A percentile compares a stretch with the other conserved stretches of the same genome.
Evolutionary conservation across 2,888 invertebrate species (phyloP).

Genomic region (Dascillus cervinus): DNA sequence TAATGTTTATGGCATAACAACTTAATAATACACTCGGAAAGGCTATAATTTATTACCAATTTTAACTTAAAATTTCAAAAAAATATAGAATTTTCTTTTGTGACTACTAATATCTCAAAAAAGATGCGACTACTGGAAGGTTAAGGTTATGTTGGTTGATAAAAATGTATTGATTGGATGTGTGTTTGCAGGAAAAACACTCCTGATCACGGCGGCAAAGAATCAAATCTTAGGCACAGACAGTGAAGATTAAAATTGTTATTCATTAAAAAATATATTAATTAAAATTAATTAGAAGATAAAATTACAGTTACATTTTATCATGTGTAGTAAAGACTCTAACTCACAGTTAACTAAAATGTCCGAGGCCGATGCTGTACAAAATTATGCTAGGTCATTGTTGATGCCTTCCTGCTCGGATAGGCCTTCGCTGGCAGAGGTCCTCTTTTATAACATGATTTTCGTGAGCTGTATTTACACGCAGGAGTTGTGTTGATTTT

Average conservation of each 20-base stretch:
- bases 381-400: conserved; percentile 18
- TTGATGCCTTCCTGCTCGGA: conserved; percentile 18
- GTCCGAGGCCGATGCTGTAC: conserved; percentile 21
- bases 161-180: conserved; percentile 1
- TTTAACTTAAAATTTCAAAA: no score
- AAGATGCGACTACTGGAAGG: no score
- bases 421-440: conserved; percentile 15
- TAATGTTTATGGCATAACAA: no score
- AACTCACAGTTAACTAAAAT: conserved; percentile 17
- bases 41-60: no score
- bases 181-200: conserved; percentile 42
- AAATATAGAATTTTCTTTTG: no score
- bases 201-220: conserved; percentile 44
- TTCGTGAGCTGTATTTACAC: no score
- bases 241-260: conserved; percentile 34
- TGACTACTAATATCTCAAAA: no score
- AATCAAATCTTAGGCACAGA: conserved; percentile 43
- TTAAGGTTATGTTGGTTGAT: no score
- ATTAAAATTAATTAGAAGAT: conserved; percentile 16
- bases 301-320: conserved; percentile 17
- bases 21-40: no score
- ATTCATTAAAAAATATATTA: conserved; percentile 15
- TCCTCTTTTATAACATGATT: conserved; percentile 20
- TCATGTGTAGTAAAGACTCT: conserved; percentile 20
- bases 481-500: no score